Base-by-base conservation (phyloP, 2,888 invertebrate genomes). In the Epinotia ramella region DNA sequence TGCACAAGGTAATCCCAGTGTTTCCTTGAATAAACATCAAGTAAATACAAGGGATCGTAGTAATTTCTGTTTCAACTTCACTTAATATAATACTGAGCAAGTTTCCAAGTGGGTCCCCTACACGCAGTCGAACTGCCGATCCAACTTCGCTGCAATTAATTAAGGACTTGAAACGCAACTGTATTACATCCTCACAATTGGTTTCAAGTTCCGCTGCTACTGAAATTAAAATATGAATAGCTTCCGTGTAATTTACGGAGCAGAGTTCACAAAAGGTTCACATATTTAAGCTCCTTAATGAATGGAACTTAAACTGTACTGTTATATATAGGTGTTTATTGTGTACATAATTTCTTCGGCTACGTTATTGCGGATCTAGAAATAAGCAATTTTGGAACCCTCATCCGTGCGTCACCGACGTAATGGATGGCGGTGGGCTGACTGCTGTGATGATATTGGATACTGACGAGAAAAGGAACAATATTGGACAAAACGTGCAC, bases 381-480 rank as follows among this genome's bases (percentile, higher is more conserved):
- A 86, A 86, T 83, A 85, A 87, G 85, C 86, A 88, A 88, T 87
- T 87, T 84, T 82, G 81, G 83, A 81, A 88, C 87, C 87, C 87
- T 88, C 87, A 85, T 87, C 87, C 87, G 83, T 83, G 82, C 85
- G 86, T 87, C 87, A 87, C 79, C 81, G 80, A 66, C 77, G 84
- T 88, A 87, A 87, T 87, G 85, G 86, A 88, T 88, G 85, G 84
- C 82, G 79, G 80, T 80, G 81, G 78, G 80, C 78, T 76, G 80
- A 78, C 82, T 79, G 78, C 77, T 79, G 77, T 77, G 80, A 81
- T 82, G 83, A 83, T 83, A 83, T 80, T 80, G 76, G 77, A 78
- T 76, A 75, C 77, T 71, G 73, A 46, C 63, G 76, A 74, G 75
- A 78, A 79, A 80, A 78, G 77, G 59, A 79, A 80, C 53, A 79